Conservation (phyloP, 2,113 vertebrate species). For the Dicerorhinus sumatrensis region DNA sequence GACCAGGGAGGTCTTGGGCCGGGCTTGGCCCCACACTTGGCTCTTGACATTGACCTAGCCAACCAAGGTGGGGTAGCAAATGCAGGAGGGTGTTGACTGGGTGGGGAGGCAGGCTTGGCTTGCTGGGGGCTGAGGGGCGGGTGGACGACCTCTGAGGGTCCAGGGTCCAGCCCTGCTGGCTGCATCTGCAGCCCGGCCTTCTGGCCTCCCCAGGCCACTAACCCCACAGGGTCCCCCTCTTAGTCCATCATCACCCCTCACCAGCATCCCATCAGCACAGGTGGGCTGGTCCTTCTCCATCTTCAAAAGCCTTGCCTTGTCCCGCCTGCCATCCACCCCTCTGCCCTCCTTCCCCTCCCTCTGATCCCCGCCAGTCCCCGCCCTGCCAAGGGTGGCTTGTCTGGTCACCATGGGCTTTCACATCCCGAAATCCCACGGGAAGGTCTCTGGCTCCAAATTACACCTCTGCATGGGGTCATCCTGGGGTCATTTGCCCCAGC, state of each 20-base stretch:
- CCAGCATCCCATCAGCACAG: background rate
- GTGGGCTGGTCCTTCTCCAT: no score
- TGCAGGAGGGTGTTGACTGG: background rate
- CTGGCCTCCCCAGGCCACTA: no score
- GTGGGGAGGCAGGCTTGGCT: background rate
- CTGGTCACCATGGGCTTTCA: no score
- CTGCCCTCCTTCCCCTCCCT: background rate
- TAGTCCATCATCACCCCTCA: no score
- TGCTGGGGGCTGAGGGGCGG: background rate
- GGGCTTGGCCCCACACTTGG: background rate
- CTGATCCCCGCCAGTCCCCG: background rate
- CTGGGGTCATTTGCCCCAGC: background rate
- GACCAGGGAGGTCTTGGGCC: background rate
- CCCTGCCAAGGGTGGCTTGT: background rate
- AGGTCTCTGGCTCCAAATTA: background rate
- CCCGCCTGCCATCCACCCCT: background rate
- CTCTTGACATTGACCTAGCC: background rate
- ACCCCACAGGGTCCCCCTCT: background rate
- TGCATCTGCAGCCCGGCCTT: background rate
- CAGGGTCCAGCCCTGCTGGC: background rate
- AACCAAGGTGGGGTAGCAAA: rapidly evolving
- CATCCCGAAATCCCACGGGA: background rate
- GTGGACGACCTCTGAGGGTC: no score
- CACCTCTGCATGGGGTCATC: background rate
- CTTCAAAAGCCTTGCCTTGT: background rate